Conservation (phyloP, 2,888 invertebrate genomes). For the Notodonta ziczac region DNA sequence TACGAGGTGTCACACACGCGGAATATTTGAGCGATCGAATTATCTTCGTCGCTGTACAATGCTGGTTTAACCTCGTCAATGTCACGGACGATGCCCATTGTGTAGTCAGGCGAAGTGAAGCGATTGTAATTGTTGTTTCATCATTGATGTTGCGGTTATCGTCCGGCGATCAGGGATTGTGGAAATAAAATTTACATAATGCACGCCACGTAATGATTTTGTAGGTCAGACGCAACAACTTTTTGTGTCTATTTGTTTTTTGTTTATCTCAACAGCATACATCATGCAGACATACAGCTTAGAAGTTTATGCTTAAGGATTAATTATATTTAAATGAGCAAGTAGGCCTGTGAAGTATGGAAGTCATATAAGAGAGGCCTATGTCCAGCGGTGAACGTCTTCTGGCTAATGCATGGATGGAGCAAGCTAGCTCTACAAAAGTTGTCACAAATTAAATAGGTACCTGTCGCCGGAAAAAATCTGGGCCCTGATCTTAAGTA, state of each 20-base stretch:
- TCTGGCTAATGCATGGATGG: too few species aligned
- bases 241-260: neutral
- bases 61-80: conserved; percentile 63
- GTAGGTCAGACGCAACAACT: conserved; percentile 6
- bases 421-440: too few species aligned
- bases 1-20: conserved; percentile 41
- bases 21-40: conserved; percentile 39
- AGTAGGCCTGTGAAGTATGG: too few species aligned
- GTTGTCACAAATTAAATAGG: too few species aligned
- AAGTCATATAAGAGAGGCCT: too few species aligned
- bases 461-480: too few species aligned
- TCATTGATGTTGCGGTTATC: conserved; percentile 41
- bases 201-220: conserved; percentile 15
- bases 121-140: conserved; percentile 47
- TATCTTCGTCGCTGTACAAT: conserved; percentile 53
- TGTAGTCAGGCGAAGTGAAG: conserved; percentile 54
- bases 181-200: conserved; percentile 24
- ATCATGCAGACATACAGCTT: too few species aligned
- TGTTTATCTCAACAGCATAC: too few species aligned
- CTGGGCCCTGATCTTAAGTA: too few species aligned
- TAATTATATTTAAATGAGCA: too few species aligned
- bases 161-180: conserved; percentile 16
- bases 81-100: conserved; percentile 61
- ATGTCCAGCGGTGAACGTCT: too few species aligned
- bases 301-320: too few species aligned